Evolutionary conservation across 30 jellyfish, hydroid and myxozoan species (phyloP), one percentile per base, ranked within the genome.

Genomic region (Chrysaora quinquecirrha): DNA sequence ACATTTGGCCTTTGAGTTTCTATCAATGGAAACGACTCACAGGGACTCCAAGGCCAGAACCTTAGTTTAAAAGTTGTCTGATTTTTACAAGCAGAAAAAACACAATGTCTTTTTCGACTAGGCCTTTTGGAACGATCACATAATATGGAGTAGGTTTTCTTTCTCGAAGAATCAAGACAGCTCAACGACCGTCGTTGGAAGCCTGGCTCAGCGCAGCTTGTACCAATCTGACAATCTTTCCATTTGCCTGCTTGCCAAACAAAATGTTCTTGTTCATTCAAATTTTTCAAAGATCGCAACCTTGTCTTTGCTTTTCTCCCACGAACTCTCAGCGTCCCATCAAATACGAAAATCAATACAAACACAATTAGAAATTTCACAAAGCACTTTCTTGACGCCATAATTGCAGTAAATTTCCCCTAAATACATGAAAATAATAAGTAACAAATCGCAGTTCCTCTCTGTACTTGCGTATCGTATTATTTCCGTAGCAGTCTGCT

Each of bases 71-170:
- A 68, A 30, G 20, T 35, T 10, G 92, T 82, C 49, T 82, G 85
- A 22, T 62, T 69, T 34, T 38, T 31, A 63, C 92, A 82, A 54
- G 28, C 71, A 1, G 30, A 71, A n/a, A 71, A 70, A 28, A 82
- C 92, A 70, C 92, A 82, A 20, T 19, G 22, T 34, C 64, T 60
- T 68, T 46, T 68, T 22, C 92, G 77, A 29, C 52, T 61, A 9
- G 92, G 92, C 52, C 85, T 72, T 0, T 30, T 29, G 25, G 31
- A 50, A 38, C 92, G 85, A 56, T 82, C 85, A 27, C 92, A 82
- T 1, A 49, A 48, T 22, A 60, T 68, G n/a, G 77, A 33, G 34
- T 82, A 14, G 0, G 67, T 72, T 54, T 82, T 82, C 69, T 24
- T 82, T 10, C 60, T 74, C 47, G n/a, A 22, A 29, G 73, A 21